Conservation (phyloP, 1,140 invertebrate genomes). For the Rhizoglyphus robini region DNA sequence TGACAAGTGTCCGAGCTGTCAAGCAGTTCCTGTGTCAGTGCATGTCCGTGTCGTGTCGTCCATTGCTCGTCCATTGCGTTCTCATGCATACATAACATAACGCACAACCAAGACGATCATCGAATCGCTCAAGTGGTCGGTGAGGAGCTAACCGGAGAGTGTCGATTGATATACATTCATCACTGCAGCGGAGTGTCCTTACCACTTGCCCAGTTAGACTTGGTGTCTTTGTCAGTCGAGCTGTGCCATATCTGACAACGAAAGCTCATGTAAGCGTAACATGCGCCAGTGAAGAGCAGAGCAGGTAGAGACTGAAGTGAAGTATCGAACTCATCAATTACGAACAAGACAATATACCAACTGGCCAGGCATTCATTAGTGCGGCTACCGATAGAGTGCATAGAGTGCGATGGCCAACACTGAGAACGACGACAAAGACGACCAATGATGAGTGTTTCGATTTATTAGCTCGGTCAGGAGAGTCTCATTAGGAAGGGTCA, state of each 20-base stretch:
- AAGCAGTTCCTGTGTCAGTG: background rate
- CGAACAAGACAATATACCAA: background rate
- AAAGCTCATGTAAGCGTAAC: background rate
- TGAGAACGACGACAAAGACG: too few relatives aligned
- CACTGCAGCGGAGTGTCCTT: too few relatives aligned
- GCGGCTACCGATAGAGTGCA: background rate
- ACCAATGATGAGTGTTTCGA: too few relatives aligned
- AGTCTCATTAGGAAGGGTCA: background rate
- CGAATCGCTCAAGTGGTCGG: background rate
- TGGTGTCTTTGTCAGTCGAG: background rate
- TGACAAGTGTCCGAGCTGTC: background rate
- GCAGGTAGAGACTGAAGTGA: background rate
- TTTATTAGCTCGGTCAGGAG: background rate
- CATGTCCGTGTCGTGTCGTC: background rate
- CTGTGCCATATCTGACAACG: background rate
- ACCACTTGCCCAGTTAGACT: too few relatives aligned
- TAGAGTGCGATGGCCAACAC: background rate
- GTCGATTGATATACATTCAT: background rate
- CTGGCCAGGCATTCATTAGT: slow-evolving; percentile 1
- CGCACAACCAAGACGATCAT: background rate
- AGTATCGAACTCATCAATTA: slow-evolving; percentile 1
- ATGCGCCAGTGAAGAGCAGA: background rate
- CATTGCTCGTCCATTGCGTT: too few relatives aligned
- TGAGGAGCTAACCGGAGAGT: background rate
- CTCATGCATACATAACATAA: background rate